Evolutionary conservation across 2,797 vertebrate genomes (phyloP).

Genomic region (Hippocampus kuda): DNA sequence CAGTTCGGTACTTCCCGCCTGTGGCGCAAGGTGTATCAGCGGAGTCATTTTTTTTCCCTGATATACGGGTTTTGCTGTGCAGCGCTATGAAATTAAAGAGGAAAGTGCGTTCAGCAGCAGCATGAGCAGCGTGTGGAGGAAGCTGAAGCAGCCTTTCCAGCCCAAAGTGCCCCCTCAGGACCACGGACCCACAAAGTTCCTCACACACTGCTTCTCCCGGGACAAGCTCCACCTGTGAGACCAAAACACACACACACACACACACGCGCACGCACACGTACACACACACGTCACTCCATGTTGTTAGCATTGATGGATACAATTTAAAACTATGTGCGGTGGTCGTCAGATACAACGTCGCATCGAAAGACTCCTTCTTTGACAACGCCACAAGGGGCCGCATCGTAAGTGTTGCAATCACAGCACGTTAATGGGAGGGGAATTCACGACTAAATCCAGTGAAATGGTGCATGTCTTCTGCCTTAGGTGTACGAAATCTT

Average conservation of each 20-base stretch:
- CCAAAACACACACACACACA: not conserved
- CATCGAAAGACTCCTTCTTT: conserved; percentile 92
- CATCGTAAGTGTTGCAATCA: conserved; percentile 76
- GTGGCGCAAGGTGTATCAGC: too few species aligned
- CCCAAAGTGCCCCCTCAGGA: conserved; percentile 77
- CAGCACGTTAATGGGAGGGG: not conserved
- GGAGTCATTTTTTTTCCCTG: not conserved
- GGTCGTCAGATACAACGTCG: conserved; percentile 81
- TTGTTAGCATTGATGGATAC: not conserved
- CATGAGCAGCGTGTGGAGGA: conserved; percentile 74
- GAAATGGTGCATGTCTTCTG: not conserved
- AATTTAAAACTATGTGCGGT: not conserved
- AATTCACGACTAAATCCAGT: not conserved
- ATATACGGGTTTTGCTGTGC: conserved; percentile 6
- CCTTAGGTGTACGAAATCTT: conserved; percentile 90
- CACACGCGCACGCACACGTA: too few species aligned
- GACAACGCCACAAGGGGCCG: conserved; percentile 88
- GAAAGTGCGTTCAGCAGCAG: conserved; percentile 76
- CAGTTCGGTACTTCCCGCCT: not conserved
- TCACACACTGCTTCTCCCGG: conserved; percentile 87
- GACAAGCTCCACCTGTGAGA: conserved; percentile 95
- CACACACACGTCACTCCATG: not conserved
- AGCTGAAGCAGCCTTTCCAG: conserved; percentile 81
- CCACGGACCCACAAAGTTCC: conserved; percentile 71
- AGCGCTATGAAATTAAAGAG: conserved; percentile 90